phyloP scores from a whole-genome alignment of 2,113 vertebrate genomes.

The Bubo blakistoni region DNA sequence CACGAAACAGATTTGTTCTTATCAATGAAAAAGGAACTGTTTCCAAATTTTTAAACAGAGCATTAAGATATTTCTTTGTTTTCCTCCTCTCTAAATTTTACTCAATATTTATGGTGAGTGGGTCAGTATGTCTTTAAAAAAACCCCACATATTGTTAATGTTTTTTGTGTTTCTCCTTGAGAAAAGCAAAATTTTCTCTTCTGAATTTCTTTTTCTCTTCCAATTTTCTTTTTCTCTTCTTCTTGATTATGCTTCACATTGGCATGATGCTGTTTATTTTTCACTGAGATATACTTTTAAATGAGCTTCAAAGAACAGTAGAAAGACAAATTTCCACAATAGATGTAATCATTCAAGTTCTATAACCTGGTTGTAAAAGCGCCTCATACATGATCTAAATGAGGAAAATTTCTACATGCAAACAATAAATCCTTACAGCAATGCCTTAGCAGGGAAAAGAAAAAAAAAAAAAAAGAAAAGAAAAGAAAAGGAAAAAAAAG shows the following conservation, averaged over 20 bases:
- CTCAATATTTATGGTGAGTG: not conserved
- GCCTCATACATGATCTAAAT: not conserved
- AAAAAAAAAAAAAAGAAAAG: not conserved
- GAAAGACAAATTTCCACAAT: not conserved
- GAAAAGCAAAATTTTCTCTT: not conserved
- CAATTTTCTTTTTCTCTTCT: not conserved
- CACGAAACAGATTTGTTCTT: not conserved
- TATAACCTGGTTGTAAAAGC: not conserved
- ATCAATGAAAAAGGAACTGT: not conserved
- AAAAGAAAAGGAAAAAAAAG: too few species aligned
- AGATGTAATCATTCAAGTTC: not conserved
- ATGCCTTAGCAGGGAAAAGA: not conserved
- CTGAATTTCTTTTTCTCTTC: not conserved
- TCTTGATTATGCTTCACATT: not conserved
- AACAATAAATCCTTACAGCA: not conserved
- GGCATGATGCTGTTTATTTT: not conserved
- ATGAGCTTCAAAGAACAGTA: not conserved
- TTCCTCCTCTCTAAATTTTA: not conserved
- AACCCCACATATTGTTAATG: rapidly evolving
- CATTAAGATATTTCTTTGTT: not conserved
- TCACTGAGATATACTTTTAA: not conserved
- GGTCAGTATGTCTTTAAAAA: not conserved
- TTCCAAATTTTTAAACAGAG: not conserved
- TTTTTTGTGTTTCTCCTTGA: not conserved
- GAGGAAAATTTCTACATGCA: not conserved